A percentile compares a stretch with the other conserved stretches of the same genome.
Evolutionary conservation across 2,888 invertebrate species (phyloP).

Genomic region (Athripsodes cinereus): DNA sequence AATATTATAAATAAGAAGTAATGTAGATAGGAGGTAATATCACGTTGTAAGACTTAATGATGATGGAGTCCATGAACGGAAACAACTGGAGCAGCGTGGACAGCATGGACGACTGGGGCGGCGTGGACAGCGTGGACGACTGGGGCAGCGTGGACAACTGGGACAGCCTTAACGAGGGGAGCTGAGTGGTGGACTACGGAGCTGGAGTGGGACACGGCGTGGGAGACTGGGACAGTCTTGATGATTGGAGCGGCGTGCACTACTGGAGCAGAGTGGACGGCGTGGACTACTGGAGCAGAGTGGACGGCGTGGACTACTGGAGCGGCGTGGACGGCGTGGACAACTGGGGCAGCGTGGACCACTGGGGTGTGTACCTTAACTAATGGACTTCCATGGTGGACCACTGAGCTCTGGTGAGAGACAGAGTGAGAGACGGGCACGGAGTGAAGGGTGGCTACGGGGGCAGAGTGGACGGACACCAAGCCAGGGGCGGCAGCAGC

Average conservation of each 20-base stretch:
- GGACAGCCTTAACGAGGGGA: constrained; percentile 16
- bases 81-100: constrained; percentile 33
- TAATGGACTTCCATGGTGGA: constrained; percentile 35
- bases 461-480: constrained; percentile 28
- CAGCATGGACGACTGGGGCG: constrained; percentile 32
- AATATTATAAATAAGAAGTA: no score
- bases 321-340: constrained; percentile 30
- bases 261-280: constrained; percentile 27
- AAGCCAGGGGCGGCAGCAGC: constrained; percentile 23
- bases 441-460: constrained; percentile 34
- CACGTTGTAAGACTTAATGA: constrained; percentile 8
- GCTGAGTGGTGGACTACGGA: constrained; percentile 10
- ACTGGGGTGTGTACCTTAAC: constrained; percentile 36
- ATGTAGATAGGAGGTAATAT: no score
- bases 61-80: constrained; percentile 30
- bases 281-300: constrained; percentile 31
- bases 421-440: constrained; percentile 30
- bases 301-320: constrained; percentile 35
- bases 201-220: constrained; percentile 17
- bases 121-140: constrained; percentile 31
- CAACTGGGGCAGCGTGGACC: constrained; percentile 34
- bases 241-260: constrained; percentile 17
- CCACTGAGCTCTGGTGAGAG: constrained; percentile 47
- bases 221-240: constrained; percentile 29
- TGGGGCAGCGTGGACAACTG: constrained; percentile 32